Conservation (phyloP, 2,113 vertebrate genomes). For the Enhydra lutris region DNA sequence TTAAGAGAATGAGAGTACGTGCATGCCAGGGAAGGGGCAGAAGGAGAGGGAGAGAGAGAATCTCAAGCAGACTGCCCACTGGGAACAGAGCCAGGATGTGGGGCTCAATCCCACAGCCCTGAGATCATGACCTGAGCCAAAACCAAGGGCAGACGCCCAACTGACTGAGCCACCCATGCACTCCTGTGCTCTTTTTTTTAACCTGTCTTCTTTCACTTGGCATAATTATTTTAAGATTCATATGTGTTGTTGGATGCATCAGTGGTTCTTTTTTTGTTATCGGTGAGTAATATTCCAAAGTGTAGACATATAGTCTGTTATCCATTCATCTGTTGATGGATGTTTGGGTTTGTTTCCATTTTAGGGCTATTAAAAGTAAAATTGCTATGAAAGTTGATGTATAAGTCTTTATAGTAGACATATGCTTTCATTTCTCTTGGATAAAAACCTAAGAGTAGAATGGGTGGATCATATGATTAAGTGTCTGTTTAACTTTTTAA, state of each 20-base stretch:
- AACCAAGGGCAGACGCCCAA: background rate
- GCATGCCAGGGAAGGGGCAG: background rate
- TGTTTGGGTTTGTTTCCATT: background rate
- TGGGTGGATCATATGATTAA: background rate
- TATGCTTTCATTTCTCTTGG: background rate
- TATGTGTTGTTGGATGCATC: background rate
- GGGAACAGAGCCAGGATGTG: background rate
- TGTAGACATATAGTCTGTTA: background rate
- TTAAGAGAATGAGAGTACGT: background rate
- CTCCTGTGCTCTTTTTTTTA: too few species aligned
- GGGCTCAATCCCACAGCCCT: background rate
- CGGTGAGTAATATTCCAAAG: background rate
- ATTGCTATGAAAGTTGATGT: background rate
- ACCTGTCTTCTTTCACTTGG: background rate
- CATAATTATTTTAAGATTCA: background rate
- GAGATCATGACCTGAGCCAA: background rate
- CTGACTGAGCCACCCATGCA: background rate
- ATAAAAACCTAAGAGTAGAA: background rate
- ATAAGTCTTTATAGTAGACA: background rate
- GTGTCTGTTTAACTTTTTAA: background rate
- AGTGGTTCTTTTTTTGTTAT: background rate
- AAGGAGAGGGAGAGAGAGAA: background rate
- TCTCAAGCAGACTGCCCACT: too few species aligned
- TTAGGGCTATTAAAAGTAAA: constrained; percentile 12
- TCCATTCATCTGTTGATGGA: background rate